Evolutionary conservation across 53 echinoderm and acorn worm species (phyloP), one percentile per base, ranked within the genome.

Genomic region (Mesocentrotus franciscanus): DNA sequence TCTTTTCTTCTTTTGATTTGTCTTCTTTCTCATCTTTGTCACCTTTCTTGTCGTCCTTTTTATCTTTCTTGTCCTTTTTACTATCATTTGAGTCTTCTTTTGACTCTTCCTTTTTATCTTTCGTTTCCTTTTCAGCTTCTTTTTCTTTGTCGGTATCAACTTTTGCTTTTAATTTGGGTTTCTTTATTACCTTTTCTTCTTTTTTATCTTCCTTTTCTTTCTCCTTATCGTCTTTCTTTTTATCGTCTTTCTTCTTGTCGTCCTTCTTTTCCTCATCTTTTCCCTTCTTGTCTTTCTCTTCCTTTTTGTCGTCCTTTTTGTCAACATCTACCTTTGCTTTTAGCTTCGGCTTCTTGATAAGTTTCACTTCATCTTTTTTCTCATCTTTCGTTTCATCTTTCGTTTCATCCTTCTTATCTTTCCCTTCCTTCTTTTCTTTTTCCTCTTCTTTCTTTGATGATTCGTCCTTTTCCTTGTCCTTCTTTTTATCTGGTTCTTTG

Each of bases 261-360:
- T 71, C 64, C 14, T 92, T 66, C 42, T 66, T 39, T 83, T 94
- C 81, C 26, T 83, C 42, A 26, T 90, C 34, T 27, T 56, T 12
- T 57, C 9, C 30, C 36, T 68, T 60, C 27, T 39, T 32, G 11
- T 92, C 92, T 16, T 79, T 36, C 36, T 79, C 18, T 76, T 83
- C 74, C 17, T 92, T 35, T 92, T 56, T 71, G 12, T 92, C 75
- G 10, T 85, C 55, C 8, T 49, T 24, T 10, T 85, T 85, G 49
- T 85, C 85, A 49, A 56, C 85, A 36, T 61, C 90, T 13, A 33
- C 33, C 90, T 90, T 90, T 90, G 61, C 61, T 34, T 90, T 90
- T 32, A 89, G 60, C 24, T 89, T 89, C n/a, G 89, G 89, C 27
- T 89, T 89, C 60, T 89, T 89, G 35, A 85, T 85, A 39, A 89